These are phyloP conservation scores for Iphiclides podalirius DNA, from an alignment of 2,888 invertebrate species.

Conservation along the genomic window DNA sequence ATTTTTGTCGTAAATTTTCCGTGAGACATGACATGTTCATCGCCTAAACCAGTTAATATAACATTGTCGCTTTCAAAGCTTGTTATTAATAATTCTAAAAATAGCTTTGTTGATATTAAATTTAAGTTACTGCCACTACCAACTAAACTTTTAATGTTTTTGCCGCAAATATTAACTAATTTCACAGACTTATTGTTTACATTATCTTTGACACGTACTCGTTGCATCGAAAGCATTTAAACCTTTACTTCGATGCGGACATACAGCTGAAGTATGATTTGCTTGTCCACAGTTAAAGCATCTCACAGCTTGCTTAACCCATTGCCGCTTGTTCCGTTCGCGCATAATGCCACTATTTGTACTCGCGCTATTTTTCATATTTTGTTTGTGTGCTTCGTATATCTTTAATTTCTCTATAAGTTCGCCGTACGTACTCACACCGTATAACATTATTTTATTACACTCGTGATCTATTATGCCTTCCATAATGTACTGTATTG, in stretches of 20 bases:
- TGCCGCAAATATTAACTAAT: not conserved
- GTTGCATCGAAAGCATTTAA: not conserved
- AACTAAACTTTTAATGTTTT: not conserved
- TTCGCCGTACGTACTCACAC: slow-evolving; percentile 24
- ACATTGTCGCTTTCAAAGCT: not conserved
- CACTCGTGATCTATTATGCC: slow-evolving; percentile 23
- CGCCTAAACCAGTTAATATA: not conserved
- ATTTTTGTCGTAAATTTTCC: not conserved
- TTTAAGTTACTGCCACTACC: not conserved
- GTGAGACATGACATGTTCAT: not conserved
- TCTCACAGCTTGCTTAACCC: not conserved
- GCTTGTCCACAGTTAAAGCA: not conserved
- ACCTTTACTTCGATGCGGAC: not conserved
- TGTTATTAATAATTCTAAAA: not conserved
- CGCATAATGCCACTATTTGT: no score
- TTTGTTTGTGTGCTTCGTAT: not conserved
- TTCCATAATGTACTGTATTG: slow-evolving; percentile 32
- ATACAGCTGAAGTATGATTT: not conserved
- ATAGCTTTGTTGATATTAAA: not conserved
- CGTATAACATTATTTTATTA: slow-evolving; percentile 29
- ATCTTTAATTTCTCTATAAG: slow-evolving; percentile 7
- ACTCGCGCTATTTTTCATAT: not conserved
- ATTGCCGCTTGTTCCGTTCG: not conserved
- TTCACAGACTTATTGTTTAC: not conserved
- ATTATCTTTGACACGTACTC: not conserved